phyloP scores from a whole-genome alignment of 2,888 invertebrate genomes.

The Tipula vernalis region DNA sequence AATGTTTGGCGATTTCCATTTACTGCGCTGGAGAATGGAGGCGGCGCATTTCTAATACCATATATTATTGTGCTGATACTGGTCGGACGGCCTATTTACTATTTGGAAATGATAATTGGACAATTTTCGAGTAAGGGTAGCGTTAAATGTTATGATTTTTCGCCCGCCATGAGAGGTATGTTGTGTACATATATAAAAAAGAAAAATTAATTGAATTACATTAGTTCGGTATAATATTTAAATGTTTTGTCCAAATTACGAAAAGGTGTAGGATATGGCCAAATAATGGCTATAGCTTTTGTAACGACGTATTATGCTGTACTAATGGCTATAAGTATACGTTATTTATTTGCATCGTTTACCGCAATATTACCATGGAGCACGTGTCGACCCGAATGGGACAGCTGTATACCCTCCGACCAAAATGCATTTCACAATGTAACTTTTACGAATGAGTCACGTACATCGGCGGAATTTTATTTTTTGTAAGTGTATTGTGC shows the following conservation, averaged over 20 bases:
- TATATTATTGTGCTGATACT: conserved; percentile 48
- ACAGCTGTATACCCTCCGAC: conserved; percentile 33
- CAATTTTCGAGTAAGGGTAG: conserved; percentile 61
- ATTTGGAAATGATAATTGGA: conserved; percentile 59
- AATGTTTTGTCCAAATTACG: neutral
- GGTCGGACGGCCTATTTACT: conserved; percentile 57
- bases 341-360: conserved; percentile 50
- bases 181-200: neutral
- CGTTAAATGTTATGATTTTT: conserved; percentile 51
- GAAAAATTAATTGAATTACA: too few species aligned
- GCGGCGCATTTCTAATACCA: conserved; percentile 54
- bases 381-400: conserved; percentile 42
- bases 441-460: neutral
- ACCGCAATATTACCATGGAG: conserved; percentile 49
- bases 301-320: conserved; percentile 54
- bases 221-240: neutral
- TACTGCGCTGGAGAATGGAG: conserved; percentile 52
- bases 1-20: conserved; percentile 59
- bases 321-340: conserved; percentile 50
- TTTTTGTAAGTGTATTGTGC: conserved; percentile 32
- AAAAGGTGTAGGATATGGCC: conserved; percentile 44
- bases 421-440: conserved; percentile 18
- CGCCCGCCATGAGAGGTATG: conserved; percentile 57
- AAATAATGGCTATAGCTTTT: conserved; percentile 40
- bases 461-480: conserved; percentile 34